Conservation (phyloP, 1,140 invertebrate species). For the Drosophila tsacasi region DNA sequence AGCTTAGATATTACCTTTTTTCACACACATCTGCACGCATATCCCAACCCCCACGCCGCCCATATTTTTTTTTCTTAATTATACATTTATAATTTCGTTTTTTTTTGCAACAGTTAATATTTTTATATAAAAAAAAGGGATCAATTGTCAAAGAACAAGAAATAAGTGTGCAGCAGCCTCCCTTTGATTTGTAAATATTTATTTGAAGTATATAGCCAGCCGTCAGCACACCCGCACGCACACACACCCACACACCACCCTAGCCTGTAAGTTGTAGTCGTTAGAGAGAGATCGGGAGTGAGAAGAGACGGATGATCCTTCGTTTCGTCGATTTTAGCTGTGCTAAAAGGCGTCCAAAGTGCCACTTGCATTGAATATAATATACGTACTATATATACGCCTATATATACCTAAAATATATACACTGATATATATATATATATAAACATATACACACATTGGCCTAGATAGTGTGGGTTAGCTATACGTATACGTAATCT, state of each 20-base stretch:
- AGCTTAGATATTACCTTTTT: conserved; percentile 31
- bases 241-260: conserved; percentile 22
- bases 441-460: conserved; percentile 21
- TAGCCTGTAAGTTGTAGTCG: conserved; percentile 63
- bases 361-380: conserved; percentile 68
- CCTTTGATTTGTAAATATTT: conserved; percentile 78
- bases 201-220: conserved; percentile 64
- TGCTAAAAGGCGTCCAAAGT: conserved; percentile 65
- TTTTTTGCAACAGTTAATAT: conserved; percentile 34
- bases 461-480: conserved; percentile 33
- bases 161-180: conserved; percentile 2
- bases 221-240: conserved; percentile 26
- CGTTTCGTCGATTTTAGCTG: conserved; percentile 65
- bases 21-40: conserved; percentile 3
- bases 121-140: conserved; percentile 9
- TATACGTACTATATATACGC: conserved; percentile 27
- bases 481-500: conserved; percentile 44
- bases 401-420: conserved; percentile 39
- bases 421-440: conserved; percentile 31
- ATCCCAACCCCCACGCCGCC: conserved; percentile 11
- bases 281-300: conserved; percentile 13
- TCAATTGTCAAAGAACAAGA: not conserved
- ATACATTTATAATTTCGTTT: conserved; percentile 26
- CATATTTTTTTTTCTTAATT: conserved; percentile 23
- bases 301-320: conserved; percentile 29